A percentile compares a stretch with the other conserved stretches of the same genome.
These are phyloP conservation scores for Idaea aversata DNA, from an alignment of 2,888 invertebrate genomes.

Conservation along the genomic window DNA sequence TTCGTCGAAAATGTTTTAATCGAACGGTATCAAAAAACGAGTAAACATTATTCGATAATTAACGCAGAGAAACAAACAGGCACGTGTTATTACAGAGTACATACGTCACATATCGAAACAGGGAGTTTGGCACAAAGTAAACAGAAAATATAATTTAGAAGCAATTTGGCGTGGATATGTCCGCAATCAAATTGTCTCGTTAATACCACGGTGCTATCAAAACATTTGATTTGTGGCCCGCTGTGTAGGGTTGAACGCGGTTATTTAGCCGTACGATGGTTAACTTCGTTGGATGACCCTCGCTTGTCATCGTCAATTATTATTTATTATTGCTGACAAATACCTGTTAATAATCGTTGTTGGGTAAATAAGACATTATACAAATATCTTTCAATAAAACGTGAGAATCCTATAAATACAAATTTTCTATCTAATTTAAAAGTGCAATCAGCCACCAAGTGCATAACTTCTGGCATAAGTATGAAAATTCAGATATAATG, in stretches of 20 bases:
- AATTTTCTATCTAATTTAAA: no score
- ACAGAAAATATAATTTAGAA: conserved; percentile 81
- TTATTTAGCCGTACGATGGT: conserved; percentile 70
- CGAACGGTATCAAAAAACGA: conserved; percentile 47
- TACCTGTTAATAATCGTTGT: conserved; percentile 33
- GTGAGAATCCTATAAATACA: neutral
- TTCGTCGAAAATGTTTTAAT: conserved; percentile 41
- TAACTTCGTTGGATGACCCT: conserved; percentile 66
- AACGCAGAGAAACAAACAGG: conserved; percentile 65
- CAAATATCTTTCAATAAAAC: neutral
- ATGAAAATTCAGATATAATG: no score
- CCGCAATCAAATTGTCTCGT: conserved; percentile 81
- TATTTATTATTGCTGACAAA: conserved; percentile 47
- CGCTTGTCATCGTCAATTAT: conserved; percentile 61
- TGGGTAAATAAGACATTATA: conserved; percentile 4
- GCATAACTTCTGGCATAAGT: no score
- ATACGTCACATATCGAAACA: conserved; percentile 67
- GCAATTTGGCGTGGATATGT: conserved; percentile 80
- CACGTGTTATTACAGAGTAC: conserved; percentile 53
- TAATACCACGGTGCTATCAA: conserved; percentile 78
- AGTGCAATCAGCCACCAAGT: no score
- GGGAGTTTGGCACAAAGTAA: conserved; percentile 79
- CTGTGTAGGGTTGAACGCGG: conserved; percentile 56
- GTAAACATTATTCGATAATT: conserved; percentile 68
- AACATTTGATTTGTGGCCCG: conserved; percentile 79